Conservation (phyloP, 1,140 invertebrate species). For the Anastatus disparis region DNA sequence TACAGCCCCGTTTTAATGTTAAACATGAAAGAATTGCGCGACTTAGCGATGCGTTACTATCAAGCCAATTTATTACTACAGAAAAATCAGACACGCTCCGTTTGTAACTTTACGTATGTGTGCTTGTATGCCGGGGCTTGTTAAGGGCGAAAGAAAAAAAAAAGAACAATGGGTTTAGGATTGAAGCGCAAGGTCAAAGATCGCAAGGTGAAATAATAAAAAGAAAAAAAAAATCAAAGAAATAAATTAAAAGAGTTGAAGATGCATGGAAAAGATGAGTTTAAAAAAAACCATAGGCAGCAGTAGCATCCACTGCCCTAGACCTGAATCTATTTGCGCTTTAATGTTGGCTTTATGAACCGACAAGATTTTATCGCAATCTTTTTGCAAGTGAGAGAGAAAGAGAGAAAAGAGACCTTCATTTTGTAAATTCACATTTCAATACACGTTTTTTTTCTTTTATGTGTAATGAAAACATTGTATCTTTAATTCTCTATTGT, state of each 20-base stretch:
- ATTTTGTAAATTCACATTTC: not conserved
- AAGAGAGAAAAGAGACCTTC: too few species aligned
- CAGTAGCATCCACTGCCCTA: conserved; percentile 35
- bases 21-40: not conserved
- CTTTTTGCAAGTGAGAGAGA: not conserved
- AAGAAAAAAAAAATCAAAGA: too few species aligned
- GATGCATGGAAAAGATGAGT: not conserved
- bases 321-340: conserved; percentile 23
- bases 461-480: too few species aligned
- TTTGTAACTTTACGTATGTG: too few species aligned
- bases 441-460: too few species aligned
- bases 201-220: conserved; percentile 29
- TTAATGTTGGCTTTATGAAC: conserved; percentile 6
- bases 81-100: conserved; percentile 29
- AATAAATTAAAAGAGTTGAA: too few species aligned
- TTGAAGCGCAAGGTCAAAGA: conserved; percentile 33
- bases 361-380: conserved; percentile 24
- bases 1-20: too few species aligned
- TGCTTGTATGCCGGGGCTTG: too few species aligned
- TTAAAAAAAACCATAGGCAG: not conserved
- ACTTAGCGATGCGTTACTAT: conserved; percentile 15
- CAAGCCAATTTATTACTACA: conserved; percentile 14
- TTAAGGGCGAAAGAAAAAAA: conserved; percentile 28
- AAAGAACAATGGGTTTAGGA: conserved; percentile 29
- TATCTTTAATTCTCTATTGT: too few species aligned